Evolutionary conservation across 2,113 vertebrate species (phyloP), one percentile per base, ranked within the genome.

Genomic region (Hypanus sabinus): DNA sequence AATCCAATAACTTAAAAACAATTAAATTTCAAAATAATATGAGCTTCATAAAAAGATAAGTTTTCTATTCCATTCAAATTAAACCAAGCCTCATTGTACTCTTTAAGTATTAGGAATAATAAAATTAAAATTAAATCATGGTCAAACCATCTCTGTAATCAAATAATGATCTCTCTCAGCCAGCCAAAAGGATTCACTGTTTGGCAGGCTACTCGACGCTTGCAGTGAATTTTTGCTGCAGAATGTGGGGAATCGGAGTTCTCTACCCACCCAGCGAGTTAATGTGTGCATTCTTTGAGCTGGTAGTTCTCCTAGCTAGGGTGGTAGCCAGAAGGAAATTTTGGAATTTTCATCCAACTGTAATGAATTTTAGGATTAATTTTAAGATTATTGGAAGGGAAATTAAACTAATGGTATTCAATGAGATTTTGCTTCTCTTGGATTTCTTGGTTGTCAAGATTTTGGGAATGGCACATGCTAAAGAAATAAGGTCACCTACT

Each of bases 1-100:
- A 90, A 90, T 90, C 85, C 85, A 65, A 90, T 90, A 65, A 90
- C 85, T 65, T 65, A 12, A 90, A n/a, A 90, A 90, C 85, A 65
- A 90, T 90, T 65, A 88, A 62, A 90, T 90, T 90, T 90, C 60
- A 65, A 65, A 65, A 62, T 90, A 90, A 90, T 60, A 90, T 20
- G 1, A 65, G 60, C 85, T 65, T 90, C 18, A 65, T 90, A 27
- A 62, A 90, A 90, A n/a, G 85, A 2, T 90, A 90, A 16, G n/a
- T 88, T 88, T 65, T n/a, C 85, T 33, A 30, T 65, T 90, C 14
- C 60, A 90, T 90, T 90, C 62, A 65, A 90, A 90, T n/a, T n/a
- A 90, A 90, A 90, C n/a, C 14, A n/a, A 65, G 85, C 60, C 60
- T 65, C 85, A 33, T 16, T 65, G 85, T 20, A n/a, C 30, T 90